Evolutionary conservation across 2,797 vertebrate genomes (phyloP), one percentile per base, ranked within the genome.

Genomic region (Remorina albescens): DNA sequence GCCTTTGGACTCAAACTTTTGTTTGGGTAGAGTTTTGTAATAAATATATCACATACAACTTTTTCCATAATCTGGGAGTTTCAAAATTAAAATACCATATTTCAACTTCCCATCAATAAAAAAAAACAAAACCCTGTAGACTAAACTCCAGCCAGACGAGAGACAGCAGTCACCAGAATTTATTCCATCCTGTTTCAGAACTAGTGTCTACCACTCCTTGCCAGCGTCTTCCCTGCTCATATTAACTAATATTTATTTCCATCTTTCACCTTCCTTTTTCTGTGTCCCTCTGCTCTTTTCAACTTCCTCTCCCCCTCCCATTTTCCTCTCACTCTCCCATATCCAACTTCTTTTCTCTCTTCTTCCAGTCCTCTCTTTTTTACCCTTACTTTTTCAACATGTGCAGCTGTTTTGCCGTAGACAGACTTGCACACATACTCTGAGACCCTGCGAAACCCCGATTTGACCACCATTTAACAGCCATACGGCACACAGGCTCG

Each of bases 381-480:
- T 53, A 68, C 42, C 49, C 60, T 8, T 49, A 74, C 71, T 59
- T 79, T 75, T 74, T 68, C 60, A 76, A 81, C 83, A 83, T 83
- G 79, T 87, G 86, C 83, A 92, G 88, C 86, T 92, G 83, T 83
- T 89, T 89, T 85, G 59, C 78, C 69, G 26, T 78, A 77, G 60
- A 84, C 66, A 67, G 23, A 71, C 53, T 63, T 25, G 50, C 72
- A 80, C 57, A 67, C 66, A 69, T 28, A 26, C 58, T 53, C 74
- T 10, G 28, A 82, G 77, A 90, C 82, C 76, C 74, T 16, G 36
- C 42, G 12, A 87, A 87, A 85, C 82, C 78, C 72, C 59, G 70
- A 76, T 88, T 74, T 89, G 89, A 88, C 90, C 91, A 88, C 79
- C 15, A 25, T 88, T 91, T 89, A 85, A 91, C 81, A 82, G 78